Percentiles rank a stretch among this genome's conserved stretches.
Conservation (phyloP, 1,140 invertebrate genomes). For the Meloidogyne exigua region DNA sequence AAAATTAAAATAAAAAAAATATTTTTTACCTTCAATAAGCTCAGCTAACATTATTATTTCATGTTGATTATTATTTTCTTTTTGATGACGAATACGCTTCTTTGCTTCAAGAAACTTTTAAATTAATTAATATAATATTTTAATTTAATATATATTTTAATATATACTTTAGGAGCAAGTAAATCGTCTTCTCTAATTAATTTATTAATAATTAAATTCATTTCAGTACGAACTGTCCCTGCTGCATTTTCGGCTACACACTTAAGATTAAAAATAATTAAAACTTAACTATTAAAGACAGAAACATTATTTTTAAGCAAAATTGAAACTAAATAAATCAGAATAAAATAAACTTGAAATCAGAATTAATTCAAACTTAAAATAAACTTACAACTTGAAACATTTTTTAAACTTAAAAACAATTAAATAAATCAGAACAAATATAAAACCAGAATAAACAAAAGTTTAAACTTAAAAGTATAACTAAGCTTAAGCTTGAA, state of each 20-base stretch:
- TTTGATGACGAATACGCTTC: slow-evolving; percentile 16
- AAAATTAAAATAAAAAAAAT: slow-evolving; percentile 10
- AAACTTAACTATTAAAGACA: too few species aligned
- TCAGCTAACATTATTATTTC: slow-evolving; percentile 46
- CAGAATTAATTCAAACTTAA: too few species aligned
- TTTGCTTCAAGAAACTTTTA: slow-evolving; percentile 36
- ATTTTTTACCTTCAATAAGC: slow-evolving; percentile 43
- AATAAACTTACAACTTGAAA: too few species aligned
- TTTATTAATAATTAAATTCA: slow-evolving; percentile 48
- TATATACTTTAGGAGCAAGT: slow-evolving; percentile 28
- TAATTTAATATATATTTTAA: background rate
- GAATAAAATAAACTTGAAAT: too few species aligned
- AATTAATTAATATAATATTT: background rate
- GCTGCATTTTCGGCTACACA: slow-evolving; percentile 22
- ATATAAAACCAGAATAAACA: too few species aligned
- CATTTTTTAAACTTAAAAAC: background rate
- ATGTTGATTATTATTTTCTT: slow-evolving; percentile 15
- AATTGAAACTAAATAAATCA: too few species aligned
- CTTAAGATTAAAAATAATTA: background rate
- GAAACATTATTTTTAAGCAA: too few species aligned
- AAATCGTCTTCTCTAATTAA: slow-evolving; percentile 35
- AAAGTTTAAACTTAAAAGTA: too few species aligned
- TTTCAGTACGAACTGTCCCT: slow-evolving; percentile 27
- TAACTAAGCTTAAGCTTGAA: too few species aligned
- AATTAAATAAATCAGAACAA: slow-evolving; percentile 42